Conservation (phyloP, 2,797 vertebrate genomes). For the Nothura maculosa region DNA sequence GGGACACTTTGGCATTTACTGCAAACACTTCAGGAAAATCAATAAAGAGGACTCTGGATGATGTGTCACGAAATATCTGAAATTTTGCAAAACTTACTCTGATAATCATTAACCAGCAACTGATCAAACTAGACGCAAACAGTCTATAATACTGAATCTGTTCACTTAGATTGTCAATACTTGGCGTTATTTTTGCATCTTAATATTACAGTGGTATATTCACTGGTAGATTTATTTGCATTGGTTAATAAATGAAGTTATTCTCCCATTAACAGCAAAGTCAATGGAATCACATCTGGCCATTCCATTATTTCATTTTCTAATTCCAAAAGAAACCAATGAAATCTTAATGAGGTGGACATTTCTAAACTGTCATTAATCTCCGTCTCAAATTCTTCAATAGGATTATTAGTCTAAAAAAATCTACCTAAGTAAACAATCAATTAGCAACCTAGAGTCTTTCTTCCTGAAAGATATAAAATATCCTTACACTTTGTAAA, state of each 20-base stretch:
- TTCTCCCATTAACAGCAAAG: background rate
- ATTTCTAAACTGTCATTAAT: constrained; percentile 77
- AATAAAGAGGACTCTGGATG: background rate
- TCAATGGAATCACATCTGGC: background rate
- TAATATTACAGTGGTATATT: constrained; percentile 20
- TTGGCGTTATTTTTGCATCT: constrained; percentile 22
- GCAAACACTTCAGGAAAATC: constrained; percentile 9
- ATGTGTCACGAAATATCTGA: constrained; percentile 3
- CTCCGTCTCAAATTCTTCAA: constrained; percentile 70
- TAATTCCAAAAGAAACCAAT: constrained; percentile 76
- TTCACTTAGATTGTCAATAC: constrained; percentile 21
- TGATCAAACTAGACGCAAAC: background rate
- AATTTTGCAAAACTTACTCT: constrained; percentile 3
- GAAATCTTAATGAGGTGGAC: constrained; percentile 77
- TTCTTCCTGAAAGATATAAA: background rate
- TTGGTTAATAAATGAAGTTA: constrained; percentile 24
- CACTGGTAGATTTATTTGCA: constrained; percentile 52
- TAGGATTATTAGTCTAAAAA: constrained; percentile 43
- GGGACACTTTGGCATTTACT: background rate
- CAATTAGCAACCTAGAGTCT: background rate
- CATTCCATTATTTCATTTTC: constrained; percentile 77
- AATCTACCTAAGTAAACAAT: background rate
- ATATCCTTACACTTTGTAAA: background rate
- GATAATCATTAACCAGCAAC: background rate
- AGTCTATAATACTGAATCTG: background rate